Evolutionary conservation across 2,888 invertebrate species (phyloP).

Genomic region (Archips xylosteana): DNA sequence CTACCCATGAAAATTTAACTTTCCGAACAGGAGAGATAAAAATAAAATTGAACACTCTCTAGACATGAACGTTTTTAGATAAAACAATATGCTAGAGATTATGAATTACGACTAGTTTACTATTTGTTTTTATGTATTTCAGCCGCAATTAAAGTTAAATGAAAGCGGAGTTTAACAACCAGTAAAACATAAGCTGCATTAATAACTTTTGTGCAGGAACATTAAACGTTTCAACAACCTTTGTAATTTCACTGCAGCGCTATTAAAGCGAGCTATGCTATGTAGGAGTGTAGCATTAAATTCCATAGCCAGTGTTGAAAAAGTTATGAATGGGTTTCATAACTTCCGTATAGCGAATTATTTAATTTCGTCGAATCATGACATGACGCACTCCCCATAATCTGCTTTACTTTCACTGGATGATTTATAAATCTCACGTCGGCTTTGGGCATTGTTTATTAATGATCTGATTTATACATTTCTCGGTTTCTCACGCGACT

Average conservation of each 20-base stretch:
- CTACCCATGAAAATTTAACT: too few relatives aligned
- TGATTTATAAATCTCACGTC: constrained; percentile 22
- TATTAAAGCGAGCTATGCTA: constrained; percentile 17
- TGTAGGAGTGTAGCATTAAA: constrained; percentile 6
- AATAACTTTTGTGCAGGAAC: constrained; percentile 12
- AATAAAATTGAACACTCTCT: neutral
- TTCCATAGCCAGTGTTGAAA: constrained; percentile 39
- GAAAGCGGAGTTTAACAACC: neutral
- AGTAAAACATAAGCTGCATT: neutral
- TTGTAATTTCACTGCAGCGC: constrained; percentile 19
- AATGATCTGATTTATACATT: constrained; percentile 28
- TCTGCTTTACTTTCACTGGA: constrained; percentile 29
- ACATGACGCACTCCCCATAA: neutral
- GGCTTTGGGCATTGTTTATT: constrained; percentile 14
- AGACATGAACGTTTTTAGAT: neutral
- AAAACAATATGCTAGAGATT: neutral
- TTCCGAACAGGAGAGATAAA: too few relatives aligned
- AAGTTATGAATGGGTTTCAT: constrained; percentile 40
- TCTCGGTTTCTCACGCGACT: constrained; percentile 35
- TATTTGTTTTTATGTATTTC: neutral
- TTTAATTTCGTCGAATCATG: constrained; percentile 23
- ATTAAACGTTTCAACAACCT: constrained; percentile 15
- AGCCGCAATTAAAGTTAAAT: neutral
- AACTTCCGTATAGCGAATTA: constrained; percentile 38
- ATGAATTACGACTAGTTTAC: neutral